Base-by-base conservation (phyloP, 2,797 vertebrate genomes). In the Catharus ustulatus region DNA sequence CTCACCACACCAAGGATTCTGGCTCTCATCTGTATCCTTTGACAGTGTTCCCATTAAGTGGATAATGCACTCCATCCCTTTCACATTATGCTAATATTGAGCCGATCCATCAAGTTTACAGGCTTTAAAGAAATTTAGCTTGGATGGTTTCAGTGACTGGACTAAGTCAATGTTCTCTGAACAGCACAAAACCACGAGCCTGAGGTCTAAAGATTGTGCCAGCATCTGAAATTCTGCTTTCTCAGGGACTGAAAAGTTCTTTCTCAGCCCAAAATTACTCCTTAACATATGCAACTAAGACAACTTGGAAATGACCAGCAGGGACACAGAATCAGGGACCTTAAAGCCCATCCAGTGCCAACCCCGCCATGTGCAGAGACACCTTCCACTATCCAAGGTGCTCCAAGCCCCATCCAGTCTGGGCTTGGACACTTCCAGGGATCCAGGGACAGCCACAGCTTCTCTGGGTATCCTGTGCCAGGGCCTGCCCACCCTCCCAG, bases 291-390 rank as follows among this genome's bases (percentile, higher is more conserved):
- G 40, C 30, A 82, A 57, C 23, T 24, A 34, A 63, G 22, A 40
- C 29, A 72, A 45, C 27, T 3, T 20, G 51, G 32, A 66, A 19
- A 29, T 26, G 42, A 46, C 9, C 26, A 63, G 6, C 17, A 55
- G 21, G 36, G 22, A 42, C 42, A 63, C 1, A 27, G 15, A 78
- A 62, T 32, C 42, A 36, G 6, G 3, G 5, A 45, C 6, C 13
- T 34, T 2, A 15, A 66, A 29, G 0, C 4, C 0, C 51, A 72
- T 2, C 22, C 13, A 5, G 1, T 38, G 0, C 19, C 13, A 17
- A 2, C 27, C 43, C 23, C 21, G 13, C 27, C 45, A 24, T 6
- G 13, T 16, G 3, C 17, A 67, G 17, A 40, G 61, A 54, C 54
- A 52, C 46, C 21, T 87, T 0, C 68, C 85, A 52, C n/a, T 13